phyloP scores from a whole-genome alignment of 1,140 invertebrate species.

The Ceratina australensis region DNA sequence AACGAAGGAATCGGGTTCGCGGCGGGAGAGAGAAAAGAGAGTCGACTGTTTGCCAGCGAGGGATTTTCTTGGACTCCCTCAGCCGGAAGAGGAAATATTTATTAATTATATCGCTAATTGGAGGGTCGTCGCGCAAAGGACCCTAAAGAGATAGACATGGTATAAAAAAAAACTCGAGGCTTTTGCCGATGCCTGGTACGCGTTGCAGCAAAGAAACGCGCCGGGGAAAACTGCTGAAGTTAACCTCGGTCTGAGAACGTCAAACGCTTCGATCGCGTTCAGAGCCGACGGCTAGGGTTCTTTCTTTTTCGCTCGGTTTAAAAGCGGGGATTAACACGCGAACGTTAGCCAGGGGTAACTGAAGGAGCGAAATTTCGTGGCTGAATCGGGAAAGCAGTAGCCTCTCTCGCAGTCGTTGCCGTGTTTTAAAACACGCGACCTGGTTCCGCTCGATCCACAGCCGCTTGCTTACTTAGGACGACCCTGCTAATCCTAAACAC shows the following conservation, averaged over 20 bases:
- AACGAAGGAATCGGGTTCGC: background rate
- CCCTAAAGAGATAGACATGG: conserved; percentile 1
- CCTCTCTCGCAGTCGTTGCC: background rate
- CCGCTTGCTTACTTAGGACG: conserved; percentile 60
- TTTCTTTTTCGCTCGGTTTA: background rate
- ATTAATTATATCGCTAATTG: conserved; percentile 67
- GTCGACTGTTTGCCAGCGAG: conserved; percentile 28
- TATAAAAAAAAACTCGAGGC: conserved; percentile 11
- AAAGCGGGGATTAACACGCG: too few relatives aligned
- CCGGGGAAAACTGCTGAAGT: conserved; percentile 22
- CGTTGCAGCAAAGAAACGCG: conserved; percentile 35
- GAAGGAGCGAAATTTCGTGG: background rate
- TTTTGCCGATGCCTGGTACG: conserved; percentile 28
- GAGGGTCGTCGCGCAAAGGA: conserved; percentile 44
- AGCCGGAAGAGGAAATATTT: conserved; percentile 58
- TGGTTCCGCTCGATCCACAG: conserved; percentile 45
- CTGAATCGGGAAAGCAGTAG: background rate
- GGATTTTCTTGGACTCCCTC: conserved; percentile 30
- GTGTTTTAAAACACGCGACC: conserved; percentile 47
- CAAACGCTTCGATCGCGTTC: conserved; percentile 31
- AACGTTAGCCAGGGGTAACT: background rate
- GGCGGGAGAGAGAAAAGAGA: conserved; percentile 15
- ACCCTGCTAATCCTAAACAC: conserved; percentile 59
- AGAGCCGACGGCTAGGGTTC: conserved; percentile 9
- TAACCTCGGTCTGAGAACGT: conserved; percentile 19